These are phyloP conservation scores for Limanda limanda DNA, from an alignment of 2,113 vertebrate genomes.

Conservation along the genomic window DNA sequence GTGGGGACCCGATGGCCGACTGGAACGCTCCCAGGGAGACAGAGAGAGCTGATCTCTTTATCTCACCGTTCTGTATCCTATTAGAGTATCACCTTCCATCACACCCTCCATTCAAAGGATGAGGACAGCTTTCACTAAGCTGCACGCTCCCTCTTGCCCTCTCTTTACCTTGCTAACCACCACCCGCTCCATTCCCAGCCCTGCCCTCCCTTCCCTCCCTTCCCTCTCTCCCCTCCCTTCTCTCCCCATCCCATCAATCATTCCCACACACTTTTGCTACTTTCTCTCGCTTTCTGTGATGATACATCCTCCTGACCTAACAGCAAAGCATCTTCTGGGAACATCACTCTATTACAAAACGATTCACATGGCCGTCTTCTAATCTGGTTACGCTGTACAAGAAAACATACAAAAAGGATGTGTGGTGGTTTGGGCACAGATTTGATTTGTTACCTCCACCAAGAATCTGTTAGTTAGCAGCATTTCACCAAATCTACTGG, in stretches of 20 bases:
- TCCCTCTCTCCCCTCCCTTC: neutral
- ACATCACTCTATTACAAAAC: no score
- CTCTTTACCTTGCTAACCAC: constrained; percentile 33
- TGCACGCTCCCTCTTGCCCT: constrained; percentile 36
- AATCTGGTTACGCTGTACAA: neutral
- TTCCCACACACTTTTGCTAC: constrained; percentile 5
- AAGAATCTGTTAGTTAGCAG: no score
- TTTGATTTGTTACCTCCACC: no score
- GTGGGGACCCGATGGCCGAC: constrained; percentile 54
- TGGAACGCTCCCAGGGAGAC: constrained; percentile 56
- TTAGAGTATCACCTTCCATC: constrained; percentile 73
- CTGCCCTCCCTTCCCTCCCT: neutral
- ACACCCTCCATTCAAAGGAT: constrained; percentile 66
- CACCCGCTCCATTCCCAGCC: neutral
- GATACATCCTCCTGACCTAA: neutral
- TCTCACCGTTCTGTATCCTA: constrained; percentile 70
- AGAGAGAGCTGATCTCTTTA: constrained; percentile 70
- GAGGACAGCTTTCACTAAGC: constrained; percentile 69
- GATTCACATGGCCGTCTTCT: neutral
- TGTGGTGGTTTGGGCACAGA: no score
- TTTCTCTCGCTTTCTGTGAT: neutral
- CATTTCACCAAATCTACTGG: no score
- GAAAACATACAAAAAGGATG: no score
- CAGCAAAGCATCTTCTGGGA: neutral
- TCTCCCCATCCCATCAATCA: constrained; percentile 4